Percentiles rank a stretch among this genome's conserved stretches.
Evolutionary conservation across 2,888 invertebrate genomes (phyloP).

Genomic region (Megalurothrips usitatus): DNA sequence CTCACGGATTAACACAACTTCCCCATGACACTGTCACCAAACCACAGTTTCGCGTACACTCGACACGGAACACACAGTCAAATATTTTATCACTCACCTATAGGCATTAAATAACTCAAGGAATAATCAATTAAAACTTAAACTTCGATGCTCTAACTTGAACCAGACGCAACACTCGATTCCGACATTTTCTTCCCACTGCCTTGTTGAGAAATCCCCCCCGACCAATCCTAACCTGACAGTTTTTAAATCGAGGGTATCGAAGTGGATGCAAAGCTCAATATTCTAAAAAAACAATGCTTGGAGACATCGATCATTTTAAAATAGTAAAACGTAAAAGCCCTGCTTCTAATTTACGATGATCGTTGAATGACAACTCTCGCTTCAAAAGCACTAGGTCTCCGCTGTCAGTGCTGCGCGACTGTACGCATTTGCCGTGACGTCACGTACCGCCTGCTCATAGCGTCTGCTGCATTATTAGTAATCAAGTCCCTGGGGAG

Average conservation of each 20-base stretch:
- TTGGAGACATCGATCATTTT: too few relatives aligned
- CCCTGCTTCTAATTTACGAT: too few relatives aligned
- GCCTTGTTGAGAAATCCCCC: constrained; percentile 7
- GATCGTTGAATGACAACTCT: too few relatives aligned
- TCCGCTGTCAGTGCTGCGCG: neutral
- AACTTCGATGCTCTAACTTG: neutral
- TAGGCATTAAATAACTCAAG: neutral
- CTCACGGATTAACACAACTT: constrained; percentile 5
- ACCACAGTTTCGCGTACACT: neutral
- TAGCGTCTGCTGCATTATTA: constrained; percentile 12
- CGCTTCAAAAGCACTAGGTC: too few relatives aligned
- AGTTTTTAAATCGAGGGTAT: too few relatives aligned
- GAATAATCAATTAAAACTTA: neutral
- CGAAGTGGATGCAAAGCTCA: too few relatives aligned
- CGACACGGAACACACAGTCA: neutral
- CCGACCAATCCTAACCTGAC: neutral
- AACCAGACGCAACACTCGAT: neutral
- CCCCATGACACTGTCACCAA: neutral
- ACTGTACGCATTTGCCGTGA: neutral
- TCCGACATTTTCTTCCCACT: constrained; percentile 16
- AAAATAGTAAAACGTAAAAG: too few relatives aligned
- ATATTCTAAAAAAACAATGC: too few relatives aligned
- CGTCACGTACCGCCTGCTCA: neutral
- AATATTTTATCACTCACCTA: neutral
- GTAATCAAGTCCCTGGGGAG: constrained; percentile 15